These are phyloP conservation scores for Mantis religiosa DNA, from an alignment of 2,888 invertebrate species.

Conservation along the genomic window DNA sequence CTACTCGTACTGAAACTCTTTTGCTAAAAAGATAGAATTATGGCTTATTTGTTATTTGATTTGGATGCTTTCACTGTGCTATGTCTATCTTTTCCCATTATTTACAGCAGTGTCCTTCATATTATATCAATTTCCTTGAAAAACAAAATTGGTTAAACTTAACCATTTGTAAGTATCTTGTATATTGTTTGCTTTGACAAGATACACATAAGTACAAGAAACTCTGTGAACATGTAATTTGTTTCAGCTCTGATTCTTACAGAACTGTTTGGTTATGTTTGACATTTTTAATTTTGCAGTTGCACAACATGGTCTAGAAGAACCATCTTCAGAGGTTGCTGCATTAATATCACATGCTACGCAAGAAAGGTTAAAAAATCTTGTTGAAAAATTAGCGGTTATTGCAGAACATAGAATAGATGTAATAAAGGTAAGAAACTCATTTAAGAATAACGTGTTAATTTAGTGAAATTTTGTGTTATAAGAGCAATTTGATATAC, in stretches of 20 bases:
- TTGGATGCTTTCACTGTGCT: too few relatives aligned
- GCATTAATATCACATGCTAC: slow-evolving; percentile 89
- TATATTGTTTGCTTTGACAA: too few relatives aligned
- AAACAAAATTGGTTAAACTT: too few relatives aligned
- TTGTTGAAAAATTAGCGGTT: slow-evolving; percentile 86
- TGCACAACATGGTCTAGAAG: slow-evolving; percentile 70
- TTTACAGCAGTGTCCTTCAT: too few relatives aligned
- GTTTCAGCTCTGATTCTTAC: neutral
- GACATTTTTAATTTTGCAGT: slow-evolving; percentile 43
- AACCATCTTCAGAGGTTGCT: slow-evolving; percentile 81
- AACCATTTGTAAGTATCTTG: too few relatives aligned
- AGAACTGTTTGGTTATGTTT: neutral
- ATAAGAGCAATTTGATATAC: too few relatives aligned
- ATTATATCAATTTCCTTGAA: too few relatives aligned
- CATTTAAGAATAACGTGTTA: neutral
- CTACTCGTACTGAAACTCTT: too few relatives aligned
- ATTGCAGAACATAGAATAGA: slow-evolving; percentile 94
- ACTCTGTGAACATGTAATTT: neutral
- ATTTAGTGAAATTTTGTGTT: neutral
- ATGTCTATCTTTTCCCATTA: too few relatives aligned
- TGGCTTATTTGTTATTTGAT: too few relatives aligned
- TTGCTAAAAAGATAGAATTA: too few relatives aligned
- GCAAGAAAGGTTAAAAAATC: slow-evolving; percentile 85
- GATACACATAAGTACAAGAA: too few relatives aligned
- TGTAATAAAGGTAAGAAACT: slow-evolving; percentile 68